A percentile compares a stretch with the other conserved stretches of the same genome.
These are phyloP conservation scores for Macrobrachium nipponense DNA, from an alignment of 1,140 invertebrate species.

Conservation along the genomic window DNA sequence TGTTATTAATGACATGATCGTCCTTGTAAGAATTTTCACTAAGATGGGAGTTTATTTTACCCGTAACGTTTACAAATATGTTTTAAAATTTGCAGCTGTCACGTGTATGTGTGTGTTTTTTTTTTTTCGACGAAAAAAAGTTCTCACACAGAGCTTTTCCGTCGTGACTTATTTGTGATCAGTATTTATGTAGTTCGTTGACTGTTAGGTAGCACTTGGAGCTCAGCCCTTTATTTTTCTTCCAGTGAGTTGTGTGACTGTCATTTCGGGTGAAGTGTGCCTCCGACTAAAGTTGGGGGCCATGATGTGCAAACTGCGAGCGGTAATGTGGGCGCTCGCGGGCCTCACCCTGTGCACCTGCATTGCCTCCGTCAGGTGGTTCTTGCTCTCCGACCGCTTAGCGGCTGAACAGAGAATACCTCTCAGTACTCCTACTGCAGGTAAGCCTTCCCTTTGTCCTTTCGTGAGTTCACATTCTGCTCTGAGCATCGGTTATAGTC, in stretches of 20 bases:
- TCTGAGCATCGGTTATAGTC: no score
- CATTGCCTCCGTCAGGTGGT: conserved; percentile 46
- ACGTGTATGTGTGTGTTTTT: background rate
- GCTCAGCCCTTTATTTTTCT: background rate
- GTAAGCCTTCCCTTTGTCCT: no score
- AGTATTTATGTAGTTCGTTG: background rate
- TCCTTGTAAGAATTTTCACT: no score
- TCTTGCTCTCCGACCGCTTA: conserved; percentile 3
- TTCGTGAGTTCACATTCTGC: no score
- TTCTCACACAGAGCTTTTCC: no score
- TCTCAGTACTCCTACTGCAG: background rate
- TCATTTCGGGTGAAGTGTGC: background rate
- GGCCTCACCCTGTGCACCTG: conserved; percentile 43
- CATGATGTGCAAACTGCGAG: conserved; percentile 40
- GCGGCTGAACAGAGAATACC: background rate
- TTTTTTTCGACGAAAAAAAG: background rate
- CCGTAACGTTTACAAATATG: background rate
- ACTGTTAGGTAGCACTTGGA: background rate
- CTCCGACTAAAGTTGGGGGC: background rate
- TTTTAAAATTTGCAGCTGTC: background rate
- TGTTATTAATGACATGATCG: no score
- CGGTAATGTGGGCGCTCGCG: conserved; percentile 42
- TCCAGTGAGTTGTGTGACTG: background rate
- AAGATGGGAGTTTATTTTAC: background rate
- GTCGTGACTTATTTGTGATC: background rate